A percentile compares a stretch with the other conserved stretches of the same genome.
These are phyloP conservation scores for Pelobates cultripes DNA, from an alignment of 2,797 vertebrate genomes.

Conservation along the genomic window DNA sequence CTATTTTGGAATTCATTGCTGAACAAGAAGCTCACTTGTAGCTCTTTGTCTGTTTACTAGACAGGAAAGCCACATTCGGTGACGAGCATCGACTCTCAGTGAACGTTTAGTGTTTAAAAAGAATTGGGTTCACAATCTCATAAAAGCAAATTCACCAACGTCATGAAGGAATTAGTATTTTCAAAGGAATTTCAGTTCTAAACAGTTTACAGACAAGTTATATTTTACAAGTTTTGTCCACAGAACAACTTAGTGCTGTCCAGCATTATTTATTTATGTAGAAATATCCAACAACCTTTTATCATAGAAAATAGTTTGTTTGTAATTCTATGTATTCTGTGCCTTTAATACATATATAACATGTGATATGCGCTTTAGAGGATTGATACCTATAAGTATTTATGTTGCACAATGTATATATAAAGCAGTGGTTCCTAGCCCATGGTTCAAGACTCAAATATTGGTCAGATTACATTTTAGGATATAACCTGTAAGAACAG, in stretches of 20 bases:
- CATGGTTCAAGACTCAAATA: too few species aligned
- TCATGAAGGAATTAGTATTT: slow-evolving; percentile 54
- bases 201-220: slow-evolving; percentile 48
- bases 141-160: slow-evolving; percentile 52
- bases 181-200: slow-evolving; percentile 52
- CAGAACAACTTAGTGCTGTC: slow-evolving; percentile 4
- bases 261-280: slow-evolving; percentile 15
- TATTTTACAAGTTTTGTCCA: slow-evolving; percentile 49
- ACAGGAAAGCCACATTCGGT: slow-evolving; percentile 47
- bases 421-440: too few species aligned
- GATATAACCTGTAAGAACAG: too few species aligned
- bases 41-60: slow-evolving; percentile 38
- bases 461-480: too few species aligned
- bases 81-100: slow-evolving; percentile 38
- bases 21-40: slow-evolving; percentile 29
- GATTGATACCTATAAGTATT: too few species aligned
- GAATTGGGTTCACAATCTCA: slow-evolving; percentile 44
- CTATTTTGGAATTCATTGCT: slow-evolving; percentile 31
- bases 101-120: slow-evolving; percentile 51
- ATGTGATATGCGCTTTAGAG: too few species aligned
- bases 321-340: not conserved
- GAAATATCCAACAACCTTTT: slow-evolving; percentile 23
- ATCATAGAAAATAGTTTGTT: not conserved
- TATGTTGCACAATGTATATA: too few species aligned
- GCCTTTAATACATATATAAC: too few species aligned